phyloP scores from a whole-genome alignment of 2,797 vertebrate species.

The Rhabdophis nuchalis region DNA sequence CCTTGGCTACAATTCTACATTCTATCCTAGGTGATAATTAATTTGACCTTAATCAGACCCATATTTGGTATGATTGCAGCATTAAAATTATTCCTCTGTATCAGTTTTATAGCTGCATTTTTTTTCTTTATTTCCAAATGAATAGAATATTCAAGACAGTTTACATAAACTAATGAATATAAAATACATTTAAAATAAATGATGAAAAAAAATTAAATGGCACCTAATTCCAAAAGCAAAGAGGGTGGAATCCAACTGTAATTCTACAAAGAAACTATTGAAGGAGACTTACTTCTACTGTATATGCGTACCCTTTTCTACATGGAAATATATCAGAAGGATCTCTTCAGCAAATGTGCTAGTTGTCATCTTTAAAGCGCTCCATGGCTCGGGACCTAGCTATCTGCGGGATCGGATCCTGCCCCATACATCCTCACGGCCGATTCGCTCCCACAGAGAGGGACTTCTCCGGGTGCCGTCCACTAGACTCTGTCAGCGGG shows the following conservation, averaged over 20 bases:
- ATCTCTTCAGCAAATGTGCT: neutral
- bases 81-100: neutral
- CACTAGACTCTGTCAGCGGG: no score
- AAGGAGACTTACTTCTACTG: neutral
- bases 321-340: neutral
- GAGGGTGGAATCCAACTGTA: neutral
- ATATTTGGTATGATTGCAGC: neutral
- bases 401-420: no score
- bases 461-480: no score
- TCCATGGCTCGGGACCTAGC: no score
- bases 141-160: neutral
- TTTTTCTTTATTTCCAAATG: neutral
- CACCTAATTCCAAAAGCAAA: neutral
- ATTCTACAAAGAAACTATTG: neutral
- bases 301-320: neutral
- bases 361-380: no score
- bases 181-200: neutral
- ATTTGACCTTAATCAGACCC: neutral
- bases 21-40: neutral
- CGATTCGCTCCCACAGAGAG: no score
- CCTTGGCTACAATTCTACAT: no score
- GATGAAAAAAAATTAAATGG: neutral
- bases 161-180: neutral
- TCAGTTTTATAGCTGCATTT: neutral
- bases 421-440: no score